A percentile compares a stretch with the other conserved stretches of the same genome.
phyloP scores from a whole-genome alignment of 2,797 vertebrate genomes.

The Galago senegalensis region DNA sequence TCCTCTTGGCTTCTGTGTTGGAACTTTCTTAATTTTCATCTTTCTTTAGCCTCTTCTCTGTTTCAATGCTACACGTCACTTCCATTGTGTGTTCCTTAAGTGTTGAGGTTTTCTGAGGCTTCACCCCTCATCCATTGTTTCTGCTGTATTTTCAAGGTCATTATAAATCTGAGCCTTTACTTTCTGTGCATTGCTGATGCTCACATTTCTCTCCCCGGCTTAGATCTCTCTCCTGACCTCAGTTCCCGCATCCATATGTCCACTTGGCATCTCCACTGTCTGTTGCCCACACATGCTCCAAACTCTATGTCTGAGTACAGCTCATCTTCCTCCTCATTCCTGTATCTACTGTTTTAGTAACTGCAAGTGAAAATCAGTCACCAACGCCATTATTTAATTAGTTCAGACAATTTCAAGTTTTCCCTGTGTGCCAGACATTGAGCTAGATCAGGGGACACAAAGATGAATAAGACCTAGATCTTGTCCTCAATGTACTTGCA shows the following conservation, averaged over 20 bases:
- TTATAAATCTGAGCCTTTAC: not conserved
- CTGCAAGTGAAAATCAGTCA: not conserved
- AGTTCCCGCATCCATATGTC: not conserved
- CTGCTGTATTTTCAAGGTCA: not conserved
- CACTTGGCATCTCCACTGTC: fast-evolving
- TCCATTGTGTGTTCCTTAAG: not conserved
- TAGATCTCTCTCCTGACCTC: not conserved
- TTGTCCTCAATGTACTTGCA: fast-evolving
- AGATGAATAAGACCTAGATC: too few species aligned
- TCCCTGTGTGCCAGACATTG: fast-evolving
- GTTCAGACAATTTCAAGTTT: not conserved
- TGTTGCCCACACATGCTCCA: not conserved
- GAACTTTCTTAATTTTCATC: not conserved
- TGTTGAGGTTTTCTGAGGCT: not conserved
- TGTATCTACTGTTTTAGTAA: fast-evolving
- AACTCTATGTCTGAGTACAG: not conserved
- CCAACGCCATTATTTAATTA: not conserved
- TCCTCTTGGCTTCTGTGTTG: constrained; percentile 64
- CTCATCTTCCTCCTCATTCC: not conserved
- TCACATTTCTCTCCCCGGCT: not conserved
- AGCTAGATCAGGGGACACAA: not conserved
- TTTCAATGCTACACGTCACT: not conserved
- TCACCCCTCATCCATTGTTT: not conserved
- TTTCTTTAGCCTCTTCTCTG: not conserved
- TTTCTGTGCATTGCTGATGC: fast-evolving